Percentiles rank a stretch among this genome's conserved stretches.
phyloP scores from a whole-genome alignment of 1,140 invertebrate genomes.

The Lasioglossum baleicum region DNA sequence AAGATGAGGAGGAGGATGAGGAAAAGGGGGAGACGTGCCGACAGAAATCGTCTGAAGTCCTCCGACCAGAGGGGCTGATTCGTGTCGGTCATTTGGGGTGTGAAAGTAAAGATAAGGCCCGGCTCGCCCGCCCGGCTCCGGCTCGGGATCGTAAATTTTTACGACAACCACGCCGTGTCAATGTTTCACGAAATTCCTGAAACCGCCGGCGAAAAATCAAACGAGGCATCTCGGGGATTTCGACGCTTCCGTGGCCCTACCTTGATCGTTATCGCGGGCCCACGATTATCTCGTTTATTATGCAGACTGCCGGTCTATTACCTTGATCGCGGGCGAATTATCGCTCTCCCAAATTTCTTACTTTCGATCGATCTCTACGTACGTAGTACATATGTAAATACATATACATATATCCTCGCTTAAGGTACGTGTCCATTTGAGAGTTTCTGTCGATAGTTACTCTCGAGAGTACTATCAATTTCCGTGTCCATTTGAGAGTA shows the following conservation, averaged over 20 bases:
- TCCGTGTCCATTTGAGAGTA: too few species aligned
- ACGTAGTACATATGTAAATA: too few species aligned
- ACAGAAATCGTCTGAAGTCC: conserved; percentile 40
- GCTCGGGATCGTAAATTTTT: conserved; percentile 59
- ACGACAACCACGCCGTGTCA: conserved; percentile 54
- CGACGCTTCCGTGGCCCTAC: not conserved
- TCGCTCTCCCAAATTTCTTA: not conserved
- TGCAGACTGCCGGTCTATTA: not conserved
- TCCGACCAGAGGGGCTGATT: conserved; percentile 44
- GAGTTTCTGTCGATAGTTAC: too few species aligned
- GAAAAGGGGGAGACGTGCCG: not conserved
- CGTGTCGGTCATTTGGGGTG: conserved; percentile 63
- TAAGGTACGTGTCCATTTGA: too few species aligned
- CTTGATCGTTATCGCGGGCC: conserved; percentile 16
- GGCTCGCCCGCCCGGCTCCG: conserved; percentile 11
- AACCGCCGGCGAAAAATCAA: conserved; percentile 43
- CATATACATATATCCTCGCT: too few species aligned
- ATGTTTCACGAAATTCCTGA: conserved; percentile 57
- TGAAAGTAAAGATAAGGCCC: conserved; percentile 62
- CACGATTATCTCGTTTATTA: conserved; percentile 53
- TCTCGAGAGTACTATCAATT: too few species aligned
- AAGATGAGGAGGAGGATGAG: not conserved
- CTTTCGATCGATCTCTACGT: not conserved
- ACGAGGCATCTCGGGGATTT: conserved; percentile 26
- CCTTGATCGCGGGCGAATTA: too few species aligned